Evolutionary conservation across 2,797 vertebrate species (phyloP).

Genomic region (Staurois parvus): DNA sequence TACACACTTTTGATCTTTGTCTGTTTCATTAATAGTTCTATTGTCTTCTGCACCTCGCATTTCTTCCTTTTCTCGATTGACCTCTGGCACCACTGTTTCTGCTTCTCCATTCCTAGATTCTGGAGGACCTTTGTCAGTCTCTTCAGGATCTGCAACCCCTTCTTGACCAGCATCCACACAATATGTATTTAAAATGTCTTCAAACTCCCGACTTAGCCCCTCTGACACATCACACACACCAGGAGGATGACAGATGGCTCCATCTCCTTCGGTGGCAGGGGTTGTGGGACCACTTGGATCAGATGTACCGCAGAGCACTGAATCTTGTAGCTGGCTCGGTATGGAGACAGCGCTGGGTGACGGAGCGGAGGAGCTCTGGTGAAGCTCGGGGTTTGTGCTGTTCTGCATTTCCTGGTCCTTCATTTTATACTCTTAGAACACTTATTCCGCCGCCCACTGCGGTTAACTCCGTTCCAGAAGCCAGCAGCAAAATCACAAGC

Average conservation of each 20-base stretch:
- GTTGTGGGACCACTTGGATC: constrained; percentile 25
- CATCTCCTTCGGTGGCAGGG: constrained; percentile 54
- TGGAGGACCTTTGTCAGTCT: constrained; percentile 72
- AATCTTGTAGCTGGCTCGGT: constrained; percentile 52
- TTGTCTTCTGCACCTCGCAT: constrained; percentile 74
- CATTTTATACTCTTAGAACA: constrained; percentile 65
- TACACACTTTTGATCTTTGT: constrained; percentile 86
- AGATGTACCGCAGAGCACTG: constrained; percentile 37
- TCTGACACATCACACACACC: constrained; percentile 85
- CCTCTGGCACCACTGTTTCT: constrained; percentile 75
- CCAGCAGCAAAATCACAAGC: constrained; percentile 5
- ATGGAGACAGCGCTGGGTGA: too few relatives aligned
- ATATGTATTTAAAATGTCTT: constrained; percentile 95
- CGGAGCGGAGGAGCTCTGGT: constrained; percentile 13
- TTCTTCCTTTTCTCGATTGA: constrained; percentile 85
- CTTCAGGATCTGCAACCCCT: constrained; percentile 71
- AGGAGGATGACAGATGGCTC: constrained; percentile 63
- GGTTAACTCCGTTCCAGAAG: background rate
- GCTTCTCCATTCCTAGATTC: constrained; percentile 80
- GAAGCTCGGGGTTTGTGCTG: constrained; percentile 64
- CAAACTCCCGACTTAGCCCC: constrained; percentile 91
- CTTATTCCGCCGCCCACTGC: background rate
- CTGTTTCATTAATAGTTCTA: constrained; percentile 78
- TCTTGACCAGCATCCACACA: constrained; percentile 83
- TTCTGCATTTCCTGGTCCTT: constrained; percentile 79